phyloP scores from a whole-genome alignment of 2,113 vertebrate species.

The Poeciliopsis retropinna region DNA sequence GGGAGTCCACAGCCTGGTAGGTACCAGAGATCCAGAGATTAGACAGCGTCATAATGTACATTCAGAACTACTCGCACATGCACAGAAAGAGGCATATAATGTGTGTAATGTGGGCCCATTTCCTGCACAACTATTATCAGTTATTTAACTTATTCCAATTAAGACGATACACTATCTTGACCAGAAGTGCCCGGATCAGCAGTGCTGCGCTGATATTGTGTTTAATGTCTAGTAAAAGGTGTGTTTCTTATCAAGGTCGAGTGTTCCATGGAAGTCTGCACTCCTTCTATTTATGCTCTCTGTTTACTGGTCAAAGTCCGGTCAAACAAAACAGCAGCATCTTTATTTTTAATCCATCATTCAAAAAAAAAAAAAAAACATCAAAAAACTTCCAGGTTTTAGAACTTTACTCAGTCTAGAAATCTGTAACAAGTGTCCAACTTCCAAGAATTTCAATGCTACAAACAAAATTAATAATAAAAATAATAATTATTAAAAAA shows the following conservation, averaged over 20 bases:
- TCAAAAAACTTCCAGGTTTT: neutral
- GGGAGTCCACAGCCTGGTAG: slow-evolving; percentile 79
- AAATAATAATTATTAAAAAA: too few species aligned
- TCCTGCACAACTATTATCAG: neutral
- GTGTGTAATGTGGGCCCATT: neutral
- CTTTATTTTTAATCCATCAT: neutral
- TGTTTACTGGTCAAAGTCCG: slow-evolving; percentile 1
- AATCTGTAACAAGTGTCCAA: neutral
- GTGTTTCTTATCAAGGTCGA: slow-evolving; percentile 15
- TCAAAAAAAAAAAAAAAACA: neutral
- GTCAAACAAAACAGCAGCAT: neutral
- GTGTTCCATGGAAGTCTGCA: neutral
- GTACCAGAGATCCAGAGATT: slow-evolving; percentile 17
- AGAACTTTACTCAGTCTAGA: neutral
- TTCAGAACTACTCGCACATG: neutral
- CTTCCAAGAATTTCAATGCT: neutral
- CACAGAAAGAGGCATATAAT: slow-evolving; percentile 13
- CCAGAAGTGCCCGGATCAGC: neutral
- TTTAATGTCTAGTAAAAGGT: neutral
- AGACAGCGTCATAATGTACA: slow-evolving; percentile 10
- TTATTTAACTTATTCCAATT: neutral
- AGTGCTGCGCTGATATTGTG: neutral
- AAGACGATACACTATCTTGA: too few species aligned
- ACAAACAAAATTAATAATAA: too few species aligned
- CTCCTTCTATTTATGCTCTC: neutral